Evolutionary conservation across 2,888 invertebrate genomes (phyloP).

Genomic region (Poecilobothrus nobilitatus): DNA sequence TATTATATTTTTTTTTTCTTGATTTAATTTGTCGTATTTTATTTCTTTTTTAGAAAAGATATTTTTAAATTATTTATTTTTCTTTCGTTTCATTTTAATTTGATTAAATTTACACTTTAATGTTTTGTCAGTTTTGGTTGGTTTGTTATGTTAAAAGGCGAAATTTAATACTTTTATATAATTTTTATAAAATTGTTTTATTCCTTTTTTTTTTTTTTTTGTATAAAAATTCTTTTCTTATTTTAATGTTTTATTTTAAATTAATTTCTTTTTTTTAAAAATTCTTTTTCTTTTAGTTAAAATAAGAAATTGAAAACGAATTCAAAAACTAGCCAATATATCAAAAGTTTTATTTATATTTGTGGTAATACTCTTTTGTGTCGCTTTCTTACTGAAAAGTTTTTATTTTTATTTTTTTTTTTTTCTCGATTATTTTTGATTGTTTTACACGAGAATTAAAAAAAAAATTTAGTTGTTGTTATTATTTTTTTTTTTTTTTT

Average conservation of each 20-base stretch:
- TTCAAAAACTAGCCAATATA: not conserved
- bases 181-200: not conserved
- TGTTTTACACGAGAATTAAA: not conserved
- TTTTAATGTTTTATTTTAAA: not conserved
- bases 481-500: not conserved
- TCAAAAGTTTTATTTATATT: not conserved
- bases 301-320: not conserved
- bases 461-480: not conserved
- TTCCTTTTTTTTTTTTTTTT: not conserved
- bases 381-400: not conserved
- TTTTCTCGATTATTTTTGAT: not conserved
- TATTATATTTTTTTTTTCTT: too few relatives aligned
- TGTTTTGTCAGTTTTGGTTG: not conserved
- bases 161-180: not conserved
- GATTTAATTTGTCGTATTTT: too few relatives aligned
- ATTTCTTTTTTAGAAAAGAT: too few relatives aligned
- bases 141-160: not conserved
- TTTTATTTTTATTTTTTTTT: too few relatives aligned
- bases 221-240: not conserved
- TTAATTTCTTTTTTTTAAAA: too few relatives aligned
- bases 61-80: too few relatives aligned
- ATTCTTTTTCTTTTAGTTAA: not conserved
- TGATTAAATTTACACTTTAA: too few relatives aligned
- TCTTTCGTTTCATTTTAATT: too few relatives aligned
- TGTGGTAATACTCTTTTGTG: not conserved